Evolutionary conservation across 2,888 invertebrate species (phyloP).

Genomic region (Cheilosia variabilis): DNA sequence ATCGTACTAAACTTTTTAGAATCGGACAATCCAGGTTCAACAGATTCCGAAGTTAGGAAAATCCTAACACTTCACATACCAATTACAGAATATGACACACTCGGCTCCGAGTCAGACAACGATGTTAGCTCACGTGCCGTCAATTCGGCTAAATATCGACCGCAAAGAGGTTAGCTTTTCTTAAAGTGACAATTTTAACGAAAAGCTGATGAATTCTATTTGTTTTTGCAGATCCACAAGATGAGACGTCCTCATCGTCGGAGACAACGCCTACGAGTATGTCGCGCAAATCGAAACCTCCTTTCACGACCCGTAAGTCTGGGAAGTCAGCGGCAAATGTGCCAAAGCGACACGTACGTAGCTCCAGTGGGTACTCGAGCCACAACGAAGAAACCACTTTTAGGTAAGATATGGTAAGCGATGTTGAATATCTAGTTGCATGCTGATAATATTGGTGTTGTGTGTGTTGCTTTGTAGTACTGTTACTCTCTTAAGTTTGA

Average conservation of each 20-base stretch:
- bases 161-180: constrained; percentile 81
- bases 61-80: constrained; percentile 96
- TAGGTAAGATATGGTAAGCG: constrained; percentile 85
- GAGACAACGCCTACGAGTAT: constrained; percentile 89
- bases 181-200: neutral
- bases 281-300: constrained; percentile 88
- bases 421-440: constrained; percentile 75
- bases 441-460: constrained; percentile 63
- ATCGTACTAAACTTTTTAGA: constrained; percentile 87
- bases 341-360: constrained; percentile 89
- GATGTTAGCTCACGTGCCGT: constrained; percentile 89
- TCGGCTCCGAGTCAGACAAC: constrained; percentile 92
- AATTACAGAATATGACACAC: constrained; percentile 96
- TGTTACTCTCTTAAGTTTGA: neutral
- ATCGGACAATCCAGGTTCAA: constrained; percentile 97
- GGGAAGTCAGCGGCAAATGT: constrained; percentile 85
- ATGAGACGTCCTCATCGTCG: constrained; percentile 91
- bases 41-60: constrained; percentile 97
- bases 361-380: constrained; percentile 92
- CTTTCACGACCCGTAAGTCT: constrained; percentile 89
- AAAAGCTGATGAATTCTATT: neutral
- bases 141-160: constrained; percentile 84
- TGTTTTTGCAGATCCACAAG: constrained; percentile 86
- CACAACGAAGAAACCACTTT: constrained; percentile 94
- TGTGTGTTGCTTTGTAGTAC: constrained; percentile 2